Conservation (phyloP, 1,140 invertebrate genomes). For the Chlorops oryzae region DNA sequence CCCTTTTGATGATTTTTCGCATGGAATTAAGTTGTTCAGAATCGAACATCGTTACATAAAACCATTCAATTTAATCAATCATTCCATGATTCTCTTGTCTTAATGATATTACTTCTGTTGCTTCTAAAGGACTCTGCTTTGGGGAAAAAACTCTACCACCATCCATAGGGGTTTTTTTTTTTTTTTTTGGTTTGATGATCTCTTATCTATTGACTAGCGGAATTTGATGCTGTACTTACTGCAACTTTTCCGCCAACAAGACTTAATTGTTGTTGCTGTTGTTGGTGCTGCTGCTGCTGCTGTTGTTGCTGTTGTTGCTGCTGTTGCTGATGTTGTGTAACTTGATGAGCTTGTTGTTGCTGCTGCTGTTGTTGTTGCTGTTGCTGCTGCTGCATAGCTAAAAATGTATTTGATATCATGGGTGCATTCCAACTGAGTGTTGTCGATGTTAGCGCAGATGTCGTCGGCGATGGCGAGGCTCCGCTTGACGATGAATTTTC, state of each 20-base stretch:
- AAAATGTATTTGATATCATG: conserved; percentile 45
- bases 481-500: conserved; percentile 44
- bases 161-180: too few relatives aligned
- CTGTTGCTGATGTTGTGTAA: conserved; percentile 24
- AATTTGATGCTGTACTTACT: conserved; percentile 9
- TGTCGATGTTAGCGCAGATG: conserved; percentile 38
- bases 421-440: conserved; percentile 43
- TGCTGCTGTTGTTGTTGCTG: conserved; percentile 37
- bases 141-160: too few relatives aligned
- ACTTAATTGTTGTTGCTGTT: conserved; percentile 33
- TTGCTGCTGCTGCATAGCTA: conserved; percentile 44
- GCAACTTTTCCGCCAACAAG: conserved; percentile 41
- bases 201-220: too few relatives aligned
- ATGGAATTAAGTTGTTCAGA: too few relatives aligned
- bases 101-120: too few relatives aligned
- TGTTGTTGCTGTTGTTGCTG: conserved; percentile 28
- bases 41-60: too few relatives aligned
- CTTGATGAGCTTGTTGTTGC: conserved; percentile 31
- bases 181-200: too few relatives aligned
- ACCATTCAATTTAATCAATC: too few relatives aligned
- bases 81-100: too few relatives aligned
- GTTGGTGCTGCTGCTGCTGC: conserved; percentile 20
- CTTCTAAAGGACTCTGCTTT: too few relatives aligned
- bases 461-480: conserved; percentile 41
- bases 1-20: too few relatives aligned